phyloP scores from a whole-genome alignment of 2,797 vertebrate genomes.

The Protonibea diacanthus region DNA sequence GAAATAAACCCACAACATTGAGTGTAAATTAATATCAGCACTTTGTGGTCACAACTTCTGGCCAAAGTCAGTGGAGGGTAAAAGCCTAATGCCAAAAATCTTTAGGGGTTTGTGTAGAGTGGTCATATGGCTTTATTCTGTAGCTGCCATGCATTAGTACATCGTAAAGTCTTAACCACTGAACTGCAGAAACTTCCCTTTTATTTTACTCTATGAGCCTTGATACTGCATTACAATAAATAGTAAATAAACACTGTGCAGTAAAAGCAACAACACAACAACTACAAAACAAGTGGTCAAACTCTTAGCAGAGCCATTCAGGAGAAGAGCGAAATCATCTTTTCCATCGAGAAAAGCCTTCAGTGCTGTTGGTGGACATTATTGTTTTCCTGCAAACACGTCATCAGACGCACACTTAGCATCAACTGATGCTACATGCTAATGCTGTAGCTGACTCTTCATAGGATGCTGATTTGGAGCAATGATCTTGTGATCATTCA shows the following conservation, averaged over 20 bases:
- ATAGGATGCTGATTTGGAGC: no score
- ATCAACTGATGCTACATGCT: no score
- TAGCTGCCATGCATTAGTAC: slow-evolving; percentile 1
- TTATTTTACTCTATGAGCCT: slow-evolving; percentile 10
- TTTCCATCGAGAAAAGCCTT: no score
- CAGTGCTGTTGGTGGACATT: no score
- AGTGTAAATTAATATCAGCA: slow-evolving; percentile 56
- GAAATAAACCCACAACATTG: slow-evolving; percentile 48
- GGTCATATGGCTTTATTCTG: slow-evolving; percentile 19
- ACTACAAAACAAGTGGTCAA: no score
- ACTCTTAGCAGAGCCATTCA: no score
- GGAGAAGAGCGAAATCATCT: no score
- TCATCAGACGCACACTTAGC: no score
- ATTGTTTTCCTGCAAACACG: no score
- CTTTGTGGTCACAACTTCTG: slow-evolving; percentile 53
- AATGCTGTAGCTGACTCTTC: no score
- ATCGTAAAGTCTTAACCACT: slow-evolving; percentile 5
- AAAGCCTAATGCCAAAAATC: slow-evolving; percentile 36
- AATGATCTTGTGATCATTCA: no score
- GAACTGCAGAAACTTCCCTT: neutral
- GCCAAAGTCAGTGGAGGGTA: slow-evolving; percentile 54
- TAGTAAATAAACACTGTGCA: neutral
- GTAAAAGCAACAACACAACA: neutral
- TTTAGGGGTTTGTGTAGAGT: slow-evolving; percentile 12
- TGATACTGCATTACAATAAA: slow-evolving; percentile 8